phyloP scores from a whole-genome alignment of 1,140 invertebrate genomes.

The Meloidogyne exigua region DNA sequence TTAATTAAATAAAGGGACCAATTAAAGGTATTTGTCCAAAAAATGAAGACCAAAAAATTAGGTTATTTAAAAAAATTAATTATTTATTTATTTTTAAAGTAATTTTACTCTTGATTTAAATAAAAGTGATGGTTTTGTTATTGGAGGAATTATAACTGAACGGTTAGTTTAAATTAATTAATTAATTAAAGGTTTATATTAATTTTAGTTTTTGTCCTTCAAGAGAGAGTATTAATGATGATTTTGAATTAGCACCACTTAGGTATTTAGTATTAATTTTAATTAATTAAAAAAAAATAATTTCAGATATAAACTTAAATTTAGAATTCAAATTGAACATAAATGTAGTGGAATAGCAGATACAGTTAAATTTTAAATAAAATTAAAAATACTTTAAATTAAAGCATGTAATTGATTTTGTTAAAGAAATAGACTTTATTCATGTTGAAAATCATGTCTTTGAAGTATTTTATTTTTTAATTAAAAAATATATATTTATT shows the following conservation, averaged over 20 bases:
- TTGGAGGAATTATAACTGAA: background rate
- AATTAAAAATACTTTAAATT: background rate
- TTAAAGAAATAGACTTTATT: background rate
- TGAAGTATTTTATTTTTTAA: background rate
- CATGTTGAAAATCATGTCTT: background rate
- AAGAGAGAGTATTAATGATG: background rate
- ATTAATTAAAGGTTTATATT: too few species aligned
- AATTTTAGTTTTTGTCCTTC: background rate
- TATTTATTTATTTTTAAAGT: background rate
- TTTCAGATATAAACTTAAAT: background rate
- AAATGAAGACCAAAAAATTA: background rate
- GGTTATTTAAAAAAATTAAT: background rate
- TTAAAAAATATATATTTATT: background rate
- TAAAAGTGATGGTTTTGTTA: background rate
- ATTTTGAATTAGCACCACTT: background rate
- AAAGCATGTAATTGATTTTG: background rate
- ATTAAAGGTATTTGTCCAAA: background rate
- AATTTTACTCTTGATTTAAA: background rate
- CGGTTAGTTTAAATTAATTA: background rate
- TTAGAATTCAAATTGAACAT: background rate
- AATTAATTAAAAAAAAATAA: background rate
- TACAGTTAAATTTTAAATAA: background rate
- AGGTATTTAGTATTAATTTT: background rate
- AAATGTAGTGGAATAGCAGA: background rate
- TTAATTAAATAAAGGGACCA: background rate